phyloP scores from a whole-genome alignment of 2,888 invertebrate species.

The Agrotis exclamationis region DNA sequence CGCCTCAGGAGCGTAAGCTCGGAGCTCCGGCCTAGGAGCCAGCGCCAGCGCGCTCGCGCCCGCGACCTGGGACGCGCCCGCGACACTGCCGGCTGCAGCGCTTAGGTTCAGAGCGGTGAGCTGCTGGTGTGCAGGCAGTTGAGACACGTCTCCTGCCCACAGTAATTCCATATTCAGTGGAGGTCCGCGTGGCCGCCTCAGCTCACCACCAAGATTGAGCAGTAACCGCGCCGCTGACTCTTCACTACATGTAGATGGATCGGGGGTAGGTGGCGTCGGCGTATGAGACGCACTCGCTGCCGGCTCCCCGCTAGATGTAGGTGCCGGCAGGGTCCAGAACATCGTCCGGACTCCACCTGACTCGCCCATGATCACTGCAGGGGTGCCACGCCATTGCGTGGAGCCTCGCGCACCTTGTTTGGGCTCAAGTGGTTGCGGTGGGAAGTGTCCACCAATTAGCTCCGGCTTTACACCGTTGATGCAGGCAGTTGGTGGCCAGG shows the following conservation, averaged over 20 bases:
- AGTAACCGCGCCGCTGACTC: conserved; percentile 93
- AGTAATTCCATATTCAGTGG: conserved; percentile 97
- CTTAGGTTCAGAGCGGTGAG: conserved; percentile 95
- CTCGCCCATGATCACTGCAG: conserved; percentile 98
- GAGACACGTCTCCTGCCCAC: conserved; percentile 97
- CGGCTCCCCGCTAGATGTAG: conserved; percentile 88
- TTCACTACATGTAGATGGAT: conserved; percentile 89
- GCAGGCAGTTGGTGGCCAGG: conserved; percentile 92
- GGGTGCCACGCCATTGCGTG: conserved; percentile 92
- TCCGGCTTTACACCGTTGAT: conserved; percentile 96
- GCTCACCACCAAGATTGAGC: conserved; percentile 94
- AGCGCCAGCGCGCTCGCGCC: conserved; percentile 83
- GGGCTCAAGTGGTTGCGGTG: conserved; percentile 85
- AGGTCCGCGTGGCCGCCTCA: conserved; percentile 91
- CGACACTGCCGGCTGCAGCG: conserved; percentile 89
- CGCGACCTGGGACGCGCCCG: conserved; percentile 82
- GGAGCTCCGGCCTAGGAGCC: conserved; percentile 81
- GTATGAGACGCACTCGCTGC: conserved; percentile 89
- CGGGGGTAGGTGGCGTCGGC: conserved; percentile 90
- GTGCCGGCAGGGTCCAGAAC: conserved; percentile 93
- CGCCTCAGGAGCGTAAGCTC: conserved; percentile 87
- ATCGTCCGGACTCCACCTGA: conserved; percentile 96
- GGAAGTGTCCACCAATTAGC: conserved; percentile 93
- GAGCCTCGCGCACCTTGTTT: conserved; percentile 83
- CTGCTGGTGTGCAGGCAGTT: conserved; percentile 95